Evolutionary conservation across 2,797 vertebrate genomes (phyloP).

Genomic region (Anguilla megastoma): DNA sequence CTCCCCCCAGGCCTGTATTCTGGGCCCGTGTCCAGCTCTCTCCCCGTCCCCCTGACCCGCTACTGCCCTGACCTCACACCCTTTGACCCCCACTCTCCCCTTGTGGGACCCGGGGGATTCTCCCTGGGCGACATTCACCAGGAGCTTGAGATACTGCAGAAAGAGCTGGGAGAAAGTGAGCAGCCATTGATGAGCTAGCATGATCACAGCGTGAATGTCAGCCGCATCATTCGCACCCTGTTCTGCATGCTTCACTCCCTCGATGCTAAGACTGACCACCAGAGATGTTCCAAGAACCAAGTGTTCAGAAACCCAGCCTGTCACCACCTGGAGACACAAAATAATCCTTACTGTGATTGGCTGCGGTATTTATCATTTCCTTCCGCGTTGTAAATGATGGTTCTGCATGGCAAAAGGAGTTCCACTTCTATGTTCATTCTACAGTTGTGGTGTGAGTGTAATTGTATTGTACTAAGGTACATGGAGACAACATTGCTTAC

Average conservation of each 20-base stretch:
- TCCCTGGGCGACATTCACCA: conserved; percentile 80
- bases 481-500: too few relatives aligned
- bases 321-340: background rate
- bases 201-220: background rate
- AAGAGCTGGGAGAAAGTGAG: conserved; percentile 85
- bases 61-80: conserved; percentile 63
- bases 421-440: too few relatives aligned
- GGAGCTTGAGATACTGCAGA: conserved; percentile 84
- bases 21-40: conserved; percentile 65
- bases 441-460: too few relatives aligned
- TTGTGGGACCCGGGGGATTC: conserved; percentile 53
- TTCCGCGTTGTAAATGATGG: background rate
- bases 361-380: background rate
- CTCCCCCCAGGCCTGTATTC: conserved; percentile 74
- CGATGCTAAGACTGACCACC: background rate
- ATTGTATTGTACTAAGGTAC: too few relatives aligned
- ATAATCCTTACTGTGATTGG: background rate
- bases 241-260: background rate
- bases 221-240: background rate
- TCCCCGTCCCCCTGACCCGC: conserved; percentile 54
- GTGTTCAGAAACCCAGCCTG: too few relatives aligned
- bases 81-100: conserved; percentile 58
- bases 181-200: conserved; percentile 47
- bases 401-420: too few relatives aligned
- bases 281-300: background rate